Conservation (phyloP, 2,888 invertebrate genomes). For the Machimus atricapillus region DNA sequence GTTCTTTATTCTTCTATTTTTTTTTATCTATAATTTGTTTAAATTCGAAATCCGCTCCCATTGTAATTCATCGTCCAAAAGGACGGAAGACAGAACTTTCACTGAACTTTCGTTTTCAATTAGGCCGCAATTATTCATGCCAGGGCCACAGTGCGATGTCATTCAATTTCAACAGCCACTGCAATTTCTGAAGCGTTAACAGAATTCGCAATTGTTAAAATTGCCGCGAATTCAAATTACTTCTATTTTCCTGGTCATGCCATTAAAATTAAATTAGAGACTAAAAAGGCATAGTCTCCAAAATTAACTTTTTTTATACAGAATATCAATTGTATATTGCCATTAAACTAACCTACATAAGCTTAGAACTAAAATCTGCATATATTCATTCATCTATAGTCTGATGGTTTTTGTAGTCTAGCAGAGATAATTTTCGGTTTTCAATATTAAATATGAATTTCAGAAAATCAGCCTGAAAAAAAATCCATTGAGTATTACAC, state of each 20-base stretch:
- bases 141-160: not conserved
- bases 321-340: not conserved
- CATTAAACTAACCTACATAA: too few relatives aligned
- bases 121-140: conserved; percentile 16
- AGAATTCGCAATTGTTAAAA: not conserved
- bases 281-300: not conserved
- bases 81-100: not conserved
- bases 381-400: too few relatives aligned
- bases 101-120: conserved; percentile 34
- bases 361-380: too few relatives aligned
- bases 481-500: too few relatives aligned
- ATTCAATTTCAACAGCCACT: not conserved
- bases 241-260: not conserved
- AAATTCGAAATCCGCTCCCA: not conserved
- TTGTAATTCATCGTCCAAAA: not conserved
- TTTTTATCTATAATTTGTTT: not conserved
- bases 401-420: too few relatives aligned
- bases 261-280: not conserved
- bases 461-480: too few relatives aligned
- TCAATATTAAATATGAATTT: too few relatives aligned
- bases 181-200: conserved; percentile 6
- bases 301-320: not conserved
- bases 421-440: too few relatives aligned
- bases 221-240: not conserved
- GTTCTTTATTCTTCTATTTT: not conserved